Percentiles rank a stretch among this genome's conserved stretches.
Conservation (phyloP, 2,888 invertebrate species). For the Acronicta leporina region DNA sequence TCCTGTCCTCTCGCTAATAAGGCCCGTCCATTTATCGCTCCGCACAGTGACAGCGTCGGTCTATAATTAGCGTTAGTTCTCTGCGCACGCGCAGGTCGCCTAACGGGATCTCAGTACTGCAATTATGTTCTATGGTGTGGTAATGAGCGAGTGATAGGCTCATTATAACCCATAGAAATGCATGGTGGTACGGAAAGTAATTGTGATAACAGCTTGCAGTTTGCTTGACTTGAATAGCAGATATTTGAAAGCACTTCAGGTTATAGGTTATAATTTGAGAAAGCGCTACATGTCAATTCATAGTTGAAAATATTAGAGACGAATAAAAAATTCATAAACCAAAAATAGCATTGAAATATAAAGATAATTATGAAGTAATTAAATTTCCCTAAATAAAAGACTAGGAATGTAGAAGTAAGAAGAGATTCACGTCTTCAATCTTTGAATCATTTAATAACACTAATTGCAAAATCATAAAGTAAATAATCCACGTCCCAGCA, state of each 20-base stretch:
- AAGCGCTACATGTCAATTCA: slow-evolving; percentile 1
- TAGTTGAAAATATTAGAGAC: background rate
- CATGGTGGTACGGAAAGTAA: slow-evolving; percentile 32
- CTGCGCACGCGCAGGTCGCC: slow-evolving; percentile 56
- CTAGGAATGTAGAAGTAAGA: slow-evolving; percentile 22
- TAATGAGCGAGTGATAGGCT: slow-evolving; percentile 56
- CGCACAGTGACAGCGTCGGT: slow-evolving; percentile 35
- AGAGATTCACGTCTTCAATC: slow-evolving; percentile 5
- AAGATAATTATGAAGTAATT: no score
- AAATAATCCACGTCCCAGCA: slow-evolving; percentile 36
- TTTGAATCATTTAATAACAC: slow-evolving; percentile 12
- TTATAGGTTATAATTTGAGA: slow-evolving; percentile 20
- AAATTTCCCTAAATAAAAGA: background rate
- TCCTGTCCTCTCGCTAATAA: slow-evolving; percentile 41
- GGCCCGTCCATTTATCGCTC: slow-evolving; percentile 46
- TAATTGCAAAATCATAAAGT: slow-evolving; percentile 37
- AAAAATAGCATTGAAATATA: no score
- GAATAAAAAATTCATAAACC: no score
- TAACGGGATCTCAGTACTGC: slow-evolving; percentile 57
- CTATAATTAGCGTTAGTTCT: slow-evolving; percentile 59
- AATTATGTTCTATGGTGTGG: slow-evolving; percentile 57
- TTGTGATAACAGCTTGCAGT: slow-evolving; percentile 33
- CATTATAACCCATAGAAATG: slow-evolving; percentile 45
- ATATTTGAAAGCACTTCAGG: slow-evolving; percentile 32
- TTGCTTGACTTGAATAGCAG: slow-evolving; percentile 29